phyloP scores from a whole-genome alignment of 1,140 invertebrate species.

The Delia radicum region DNA sequence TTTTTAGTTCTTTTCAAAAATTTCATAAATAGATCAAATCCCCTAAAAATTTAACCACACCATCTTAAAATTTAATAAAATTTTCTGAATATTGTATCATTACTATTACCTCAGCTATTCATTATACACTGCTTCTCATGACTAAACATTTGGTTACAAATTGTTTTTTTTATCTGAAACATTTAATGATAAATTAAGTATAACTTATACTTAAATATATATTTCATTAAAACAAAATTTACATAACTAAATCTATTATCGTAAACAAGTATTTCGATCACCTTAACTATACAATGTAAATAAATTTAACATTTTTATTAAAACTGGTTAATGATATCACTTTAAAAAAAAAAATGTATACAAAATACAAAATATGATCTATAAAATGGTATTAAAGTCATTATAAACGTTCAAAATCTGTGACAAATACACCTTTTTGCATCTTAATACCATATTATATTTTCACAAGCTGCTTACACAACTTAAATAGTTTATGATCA shows the following conservation, averaged over 20 bases:
- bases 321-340: neutral
- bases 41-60: too few relatives aligned
- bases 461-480: neutral
- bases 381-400: neutral
- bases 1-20: too few relatives aligned
- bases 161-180: too few relatives aligned
- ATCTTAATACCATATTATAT: neutral
- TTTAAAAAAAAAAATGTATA: neutral
- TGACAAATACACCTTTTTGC: slow-evolving; percentile 1
- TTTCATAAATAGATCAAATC: too few relatives aligned
- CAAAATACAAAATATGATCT: too few relatives aligned
- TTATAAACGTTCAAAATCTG: neutral
- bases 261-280: slow-evolving; percentile 1
- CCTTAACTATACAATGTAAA: neutral
- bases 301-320: slow-evolving; percentile 3
- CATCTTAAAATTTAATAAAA: too few relatives aligned
- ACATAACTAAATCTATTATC: neutral
- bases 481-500: neutral
- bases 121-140: too few relatives aligned
- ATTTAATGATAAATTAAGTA: too few relatives aligned
- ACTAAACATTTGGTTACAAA: too few relatives aligned
- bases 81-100: too few relatives aligned
- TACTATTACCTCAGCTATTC: too few relatives aligned
- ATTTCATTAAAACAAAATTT: neutral
- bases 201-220: too few relatives aligned